Conservation (phyloP, 2,113 vertebrate species). For the Glaucomys volans region DNA sequence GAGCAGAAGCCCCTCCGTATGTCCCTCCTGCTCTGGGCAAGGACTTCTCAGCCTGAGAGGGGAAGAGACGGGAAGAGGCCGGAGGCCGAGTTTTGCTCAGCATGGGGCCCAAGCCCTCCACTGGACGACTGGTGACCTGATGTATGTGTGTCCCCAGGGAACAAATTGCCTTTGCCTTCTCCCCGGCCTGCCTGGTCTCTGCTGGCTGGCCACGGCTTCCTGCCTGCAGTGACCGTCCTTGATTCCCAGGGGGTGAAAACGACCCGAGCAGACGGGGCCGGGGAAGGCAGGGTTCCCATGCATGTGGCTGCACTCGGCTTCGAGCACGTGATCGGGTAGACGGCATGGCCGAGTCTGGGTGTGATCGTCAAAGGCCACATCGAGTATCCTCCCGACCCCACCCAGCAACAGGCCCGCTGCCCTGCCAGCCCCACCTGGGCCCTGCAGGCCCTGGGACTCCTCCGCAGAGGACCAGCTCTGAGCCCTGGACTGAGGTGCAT, state of each 20-base stretch:
- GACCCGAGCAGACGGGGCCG: not conserved
- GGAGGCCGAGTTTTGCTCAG: not conserved
- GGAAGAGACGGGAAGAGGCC: not conserved
- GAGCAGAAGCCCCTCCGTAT: rapidly evolving
- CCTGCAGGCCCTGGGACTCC: not conserved
- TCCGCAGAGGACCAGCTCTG: not conserved
- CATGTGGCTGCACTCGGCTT: not conserved
- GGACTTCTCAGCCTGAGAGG: not conserved
- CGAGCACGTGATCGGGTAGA: not conserved
- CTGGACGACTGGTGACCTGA: not conserved
- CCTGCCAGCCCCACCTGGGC: not conserved
- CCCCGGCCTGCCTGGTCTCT: not conserved
- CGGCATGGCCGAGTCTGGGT: not conserved
- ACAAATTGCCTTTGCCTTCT: not conserved
- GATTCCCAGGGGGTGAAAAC: not conserved
- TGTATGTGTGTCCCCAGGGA: not conserved
- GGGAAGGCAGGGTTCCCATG: not conserved
- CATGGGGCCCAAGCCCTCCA: not conserved
- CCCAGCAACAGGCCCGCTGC: not conserved
- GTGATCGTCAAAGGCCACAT: not conserved
- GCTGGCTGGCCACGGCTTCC: too few species aligned
- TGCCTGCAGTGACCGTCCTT: too few species aligned
- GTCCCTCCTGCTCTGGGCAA: too few species aligned
- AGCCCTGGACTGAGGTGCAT: not conserved
- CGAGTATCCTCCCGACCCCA: not conserved